Base-by-base conservation (phyloP, 1,140 invertebrate genomes). In the Meloidogyne floridensis region DNA sequence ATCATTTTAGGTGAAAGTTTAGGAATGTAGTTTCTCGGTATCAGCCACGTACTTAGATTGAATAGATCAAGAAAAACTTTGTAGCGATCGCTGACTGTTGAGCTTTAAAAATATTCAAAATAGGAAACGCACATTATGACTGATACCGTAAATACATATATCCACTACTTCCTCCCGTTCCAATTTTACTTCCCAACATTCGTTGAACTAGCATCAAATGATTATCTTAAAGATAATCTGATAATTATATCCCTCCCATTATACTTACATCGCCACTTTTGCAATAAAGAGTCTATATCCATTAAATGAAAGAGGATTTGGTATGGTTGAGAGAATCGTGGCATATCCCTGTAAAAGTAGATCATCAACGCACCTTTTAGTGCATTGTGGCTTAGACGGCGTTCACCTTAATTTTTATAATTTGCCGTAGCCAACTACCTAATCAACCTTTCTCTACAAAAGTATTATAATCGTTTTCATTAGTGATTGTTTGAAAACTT, bases 171-270 rank as follows among this genome's bases (percentile, higher is more conserved):
- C 97, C 97, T 56, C 97, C 97, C 0, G 97, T 98, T 53, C 97
- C 97, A 88, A 96, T 95, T 89, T 96, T 95, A 2, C 95, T 96
- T 8, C 97, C 97, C 85, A 99, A 96, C 96, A 99, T 98, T 89
- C 97, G 93, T 91, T 98, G 96, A n/a, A 98, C 97, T 94, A 99
- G 94, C 84, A 97, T 93, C 32, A 98, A 95, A 90, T 99, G 97
- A 91, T 98, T 98, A 91, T 98, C 97, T 98, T 87, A 65, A 86
- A 85, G n/a, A 20, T 20, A 54, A 80, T 65, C 8, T 47, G 13
- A 43, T 74, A 2, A 43, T 42, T 59, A 15, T 83, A 80, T 78
- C 32, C 8, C 47, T 47, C 20, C 20, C 20, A 20, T 11, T 53
- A 15, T 32, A 72, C 70, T 71, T 93, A 98, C 97, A 98, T 92